Conservation (phyloP, 2,888 invertebrate species). For the Limenitis camilla region DNA sequence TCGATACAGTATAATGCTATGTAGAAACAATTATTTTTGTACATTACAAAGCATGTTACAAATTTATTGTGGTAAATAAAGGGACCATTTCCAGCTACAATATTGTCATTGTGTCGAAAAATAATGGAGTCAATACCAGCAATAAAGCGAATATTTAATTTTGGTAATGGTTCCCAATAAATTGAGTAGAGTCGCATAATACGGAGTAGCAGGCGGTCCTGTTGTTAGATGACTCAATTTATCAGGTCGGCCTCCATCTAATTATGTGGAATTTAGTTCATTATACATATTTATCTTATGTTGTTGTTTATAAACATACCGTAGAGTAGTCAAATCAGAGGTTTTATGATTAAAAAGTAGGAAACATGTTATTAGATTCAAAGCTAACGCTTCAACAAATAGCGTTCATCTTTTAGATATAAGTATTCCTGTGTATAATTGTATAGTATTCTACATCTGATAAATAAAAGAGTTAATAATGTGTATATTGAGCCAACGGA, state of each 20-base stretch:
- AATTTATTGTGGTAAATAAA: not conserved
- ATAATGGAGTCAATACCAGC: slow-evolving; percentile 2
- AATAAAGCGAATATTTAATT: slow-evolving; percentile 33
- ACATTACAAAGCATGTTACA: not conserved
- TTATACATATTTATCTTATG: too few species aligned
- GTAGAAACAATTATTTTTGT: too few species aligned
- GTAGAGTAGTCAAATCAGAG: not conserved
- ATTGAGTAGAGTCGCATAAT: slow-evolving; percentile 22
- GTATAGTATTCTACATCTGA: too few species aligned
- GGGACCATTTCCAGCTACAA: not conserved
- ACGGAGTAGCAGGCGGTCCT: slow-evolving; percentile 30
- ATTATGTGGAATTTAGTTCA: slow-evolving; percentile 29
- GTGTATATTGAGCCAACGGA: too few species aligned
- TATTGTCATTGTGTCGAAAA: not conserved
- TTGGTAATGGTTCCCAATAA: slow-evolving; percentile 38
- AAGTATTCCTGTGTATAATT: too few species aligned
- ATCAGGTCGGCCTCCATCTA: slow-evolving; percentile 47
- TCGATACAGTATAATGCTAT: too few species aligned
- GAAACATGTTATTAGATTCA: not conserved
- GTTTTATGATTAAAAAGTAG: not conserved
- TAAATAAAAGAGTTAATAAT: too few species aligned
- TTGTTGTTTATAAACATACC: not conserved
- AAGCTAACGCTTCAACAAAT: too few species aligned
- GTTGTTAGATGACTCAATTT: slow-evolving; percentile 48
- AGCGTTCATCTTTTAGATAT: too few species aligned